phyloP scores from a whole-genome alignment of 2,113 vertebrate species.

The Crotalus horridus region DNA sequence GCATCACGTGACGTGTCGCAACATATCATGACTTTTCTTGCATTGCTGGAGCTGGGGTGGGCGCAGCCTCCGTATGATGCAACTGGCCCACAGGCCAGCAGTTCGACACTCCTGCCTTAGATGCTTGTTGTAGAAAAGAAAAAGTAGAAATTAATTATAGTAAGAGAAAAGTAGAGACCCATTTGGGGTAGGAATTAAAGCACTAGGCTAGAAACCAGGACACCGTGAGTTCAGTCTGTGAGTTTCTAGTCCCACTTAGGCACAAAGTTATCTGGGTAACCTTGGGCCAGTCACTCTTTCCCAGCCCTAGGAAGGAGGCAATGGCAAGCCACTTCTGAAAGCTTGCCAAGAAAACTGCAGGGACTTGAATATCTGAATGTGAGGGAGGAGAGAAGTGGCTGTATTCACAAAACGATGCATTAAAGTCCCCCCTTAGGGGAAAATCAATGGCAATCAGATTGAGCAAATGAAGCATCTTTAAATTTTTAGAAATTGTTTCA shows the following conservation, averaged over 20 bases:
- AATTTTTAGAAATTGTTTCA: not conserved
- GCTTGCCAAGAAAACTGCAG: not conserved
- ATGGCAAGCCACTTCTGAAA: not conserved
- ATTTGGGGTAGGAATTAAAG: not conserved
- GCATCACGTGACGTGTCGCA: no score
- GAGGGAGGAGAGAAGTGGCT: not conserved
- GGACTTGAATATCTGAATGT: not conserved
- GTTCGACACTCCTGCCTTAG: not conserved
- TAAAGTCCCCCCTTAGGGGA: not conserved
- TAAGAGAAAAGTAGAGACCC: not conserved
- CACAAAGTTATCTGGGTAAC: not conserved
- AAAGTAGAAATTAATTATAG: not conserved
- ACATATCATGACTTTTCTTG: no score
- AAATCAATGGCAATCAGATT: not conserved
- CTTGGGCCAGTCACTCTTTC: not conserved
- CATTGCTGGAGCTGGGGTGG: no score
- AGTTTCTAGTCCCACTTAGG: not conserved
- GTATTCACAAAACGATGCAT: not conserved
- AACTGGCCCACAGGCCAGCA: no score
- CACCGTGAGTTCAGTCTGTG: not conserved
- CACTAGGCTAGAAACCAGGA: not conserved
- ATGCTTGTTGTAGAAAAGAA: not conserved
- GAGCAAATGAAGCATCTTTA: not conserved
- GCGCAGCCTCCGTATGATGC: no score
- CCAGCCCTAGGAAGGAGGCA: not conserved